phyloP scores from a whole-genome alignment of 2,113 vertebrate species.

The Oncorhynchus kisutch region DNA sequence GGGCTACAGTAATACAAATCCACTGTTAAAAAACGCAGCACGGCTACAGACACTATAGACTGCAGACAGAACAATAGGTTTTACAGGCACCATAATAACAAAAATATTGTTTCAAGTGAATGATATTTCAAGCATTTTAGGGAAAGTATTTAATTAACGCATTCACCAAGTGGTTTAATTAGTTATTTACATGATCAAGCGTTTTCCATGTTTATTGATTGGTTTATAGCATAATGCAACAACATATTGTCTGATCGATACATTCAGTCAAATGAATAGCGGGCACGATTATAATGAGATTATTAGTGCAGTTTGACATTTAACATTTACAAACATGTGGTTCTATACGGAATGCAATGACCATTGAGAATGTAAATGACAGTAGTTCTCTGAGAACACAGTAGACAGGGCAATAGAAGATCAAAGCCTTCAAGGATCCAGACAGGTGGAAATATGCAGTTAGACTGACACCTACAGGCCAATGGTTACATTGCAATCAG shows the following conservation, averaged over 20 bases:
- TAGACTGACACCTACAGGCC: constrained; percentile 65
- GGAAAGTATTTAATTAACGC: too few relatives aligned
- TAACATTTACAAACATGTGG: neutral
- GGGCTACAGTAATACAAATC: neutral
- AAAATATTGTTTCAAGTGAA: neutral
- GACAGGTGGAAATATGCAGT: constrained; percentile 3
- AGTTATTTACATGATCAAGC: neutral
- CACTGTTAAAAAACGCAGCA: neutral
- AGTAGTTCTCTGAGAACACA: neutral
- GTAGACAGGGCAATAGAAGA: too few relatives aligned
- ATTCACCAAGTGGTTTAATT: neutral
- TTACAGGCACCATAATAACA: neutral
- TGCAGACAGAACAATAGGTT: neutral
- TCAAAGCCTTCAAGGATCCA: too few relatives aligned
- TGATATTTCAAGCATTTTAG: too few relatives aligned
- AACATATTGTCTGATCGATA: neutral
- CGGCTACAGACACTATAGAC: neutral
- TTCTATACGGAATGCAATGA: neutral
- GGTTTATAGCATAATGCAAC: neutral
- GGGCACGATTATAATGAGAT: neutral
- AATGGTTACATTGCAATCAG: constrained; percentile 30
- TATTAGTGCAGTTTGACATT: neutral
- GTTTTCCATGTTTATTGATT: neutral
- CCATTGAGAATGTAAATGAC: neutral
- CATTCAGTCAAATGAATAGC: neutral